Evolutionary conservation across 2,113 vertebrate species (phyloP), one percentile per base, ranked within the genome.

Genomic region (Pelecanus crispus): DNA sequence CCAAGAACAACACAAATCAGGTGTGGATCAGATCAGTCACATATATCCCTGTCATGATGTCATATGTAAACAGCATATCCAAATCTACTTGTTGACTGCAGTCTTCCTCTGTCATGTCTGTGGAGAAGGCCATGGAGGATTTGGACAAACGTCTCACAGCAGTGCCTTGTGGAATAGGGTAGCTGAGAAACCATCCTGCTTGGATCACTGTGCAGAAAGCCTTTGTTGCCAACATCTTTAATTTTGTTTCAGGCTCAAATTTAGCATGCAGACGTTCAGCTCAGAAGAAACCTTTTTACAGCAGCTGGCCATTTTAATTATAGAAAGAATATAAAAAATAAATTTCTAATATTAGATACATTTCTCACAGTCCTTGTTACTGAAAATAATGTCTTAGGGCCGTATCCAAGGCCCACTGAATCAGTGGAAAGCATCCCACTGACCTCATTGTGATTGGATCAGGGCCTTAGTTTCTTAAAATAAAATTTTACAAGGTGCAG

Each of bases 381-480:
- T 86, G 93, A 96, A 97, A 96, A 95, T 96, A 93, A 94, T 95
- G 78, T 95, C 95, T 97, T 97, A 95, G 94, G 88, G 94, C 90
- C 66, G 78, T 42, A 94, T 97, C 96, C 97, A 97, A 96, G 65
- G 61, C 83, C 61, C 94, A 88, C 44, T 95, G 94, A 96, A 96
- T 92, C 88, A 93, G 85, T 96, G 95, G 93, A 97, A 97, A 96
- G 66, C n/a, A 4, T 92, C 92, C 92, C 95, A 96, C 95, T 97
- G 94, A 96, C 90, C 91, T 97, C 95, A 97, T 92, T 95, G 86
- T 94, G 84, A 97, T 95, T 97, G 96, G 96, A 97, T 71, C 92
- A 70, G 77, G 77, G 87, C 75, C 90, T 90, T 81, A 66, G 55
- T 85, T 95, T 85, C 94, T 95, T 97, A 95, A 97, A 95, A 90